A percentile compares a stretch with the other conserved stretches of the same genome.
Evolutionary conservation across 2,888 invertebrate species (phyloP).

Genomic region (Machimus rusticus): DNA sequence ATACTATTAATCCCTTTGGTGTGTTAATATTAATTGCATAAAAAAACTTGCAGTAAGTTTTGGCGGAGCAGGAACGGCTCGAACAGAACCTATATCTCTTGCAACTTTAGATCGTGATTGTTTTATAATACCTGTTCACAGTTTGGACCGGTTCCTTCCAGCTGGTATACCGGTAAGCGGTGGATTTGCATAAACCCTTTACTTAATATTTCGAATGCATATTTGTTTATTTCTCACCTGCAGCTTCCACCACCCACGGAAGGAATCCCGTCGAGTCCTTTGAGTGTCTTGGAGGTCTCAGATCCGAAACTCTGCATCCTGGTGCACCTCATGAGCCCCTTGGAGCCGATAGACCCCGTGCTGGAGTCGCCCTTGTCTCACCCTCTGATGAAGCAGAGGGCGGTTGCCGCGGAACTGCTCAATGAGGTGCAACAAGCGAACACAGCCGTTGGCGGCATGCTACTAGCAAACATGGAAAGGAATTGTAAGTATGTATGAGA

Average conservation of each 20-base stretch:
- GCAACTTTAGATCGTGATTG: slow-evolving; percentile 88
- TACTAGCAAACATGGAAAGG: slow-evolving; percentile 89
- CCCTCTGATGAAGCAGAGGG: slow-evolving; percentile 79
- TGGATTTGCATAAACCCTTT: not conserved
- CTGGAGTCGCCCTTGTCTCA: slow-evolving; percentile 84
- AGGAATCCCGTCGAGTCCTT: slow-evolving; percentile 63
- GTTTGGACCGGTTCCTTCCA: slow-evolving; percentile 86
- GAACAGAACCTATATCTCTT: slow-evolving; percentile 76
- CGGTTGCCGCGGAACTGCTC: slow-evolving; percentile 79
- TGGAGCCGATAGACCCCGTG: slow-evolving; percentile 85
- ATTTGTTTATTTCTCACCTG: slow-evolving; percentile 40
- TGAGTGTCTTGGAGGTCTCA: slow-evolving; percentile 82
- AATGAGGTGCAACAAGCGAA: slow-evolving; percentile 75
- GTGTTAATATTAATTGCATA: slow-evolving; percentile 34
- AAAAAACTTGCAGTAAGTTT: slow-evolving; percentile 57
- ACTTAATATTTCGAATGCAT: slow-evolving; percentile 49
- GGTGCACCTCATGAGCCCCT: slow-evolving; percentile 87
- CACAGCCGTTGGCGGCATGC: slow-evolving; percentile 80
- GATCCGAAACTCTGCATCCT: slow-evolving; percentile 89
- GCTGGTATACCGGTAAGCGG: slow-evolving; percentile 81
- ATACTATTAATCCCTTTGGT: slow-evolving; percentile 23
- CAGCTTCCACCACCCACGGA: slow-evolving; percentile 72
- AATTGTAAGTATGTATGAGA: slow-evolving; percentile 66
- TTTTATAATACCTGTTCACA: slow-evolving; percentile 91
- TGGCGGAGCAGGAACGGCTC: slow-evolving; percentile 55